Percentiles rank a stretch among this genome's conserved stretches.
phyloP scores from a whole-genome alignment of 2,113 vertebrate genomes.

The human region GRCh38 chr1:92970501-92971000 shows the following conservation, averaged over 20 bases:
- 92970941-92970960: not conserved
- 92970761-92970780: not conserved
- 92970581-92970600: no score
- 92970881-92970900: not conserved
- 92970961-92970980: not conserved
- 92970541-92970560: no score
- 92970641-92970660: no score
- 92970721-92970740: not conserved
- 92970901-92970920: not conserved
- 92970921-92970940: not conserved
- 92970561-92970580: no score
- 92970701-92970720: no score
- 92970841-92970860: conserved; percentile 20
- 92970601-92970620: no score
- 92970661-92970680: no score
- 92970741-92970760: not conserved
- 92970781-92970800: conserved; percentile 19
- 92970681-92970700: no score
- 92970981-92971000: conserved; percentile 33
- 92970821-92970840: not conserved
- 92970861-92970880: not conserved
- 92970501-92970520: no score
- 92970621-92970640: no score
- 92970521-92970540: no score
- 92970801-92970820: conserved; percentile 24